Conservation (phyloP, 92 coral and sea anemone genomes). For the Epizoanthus fatuus region DNA sequence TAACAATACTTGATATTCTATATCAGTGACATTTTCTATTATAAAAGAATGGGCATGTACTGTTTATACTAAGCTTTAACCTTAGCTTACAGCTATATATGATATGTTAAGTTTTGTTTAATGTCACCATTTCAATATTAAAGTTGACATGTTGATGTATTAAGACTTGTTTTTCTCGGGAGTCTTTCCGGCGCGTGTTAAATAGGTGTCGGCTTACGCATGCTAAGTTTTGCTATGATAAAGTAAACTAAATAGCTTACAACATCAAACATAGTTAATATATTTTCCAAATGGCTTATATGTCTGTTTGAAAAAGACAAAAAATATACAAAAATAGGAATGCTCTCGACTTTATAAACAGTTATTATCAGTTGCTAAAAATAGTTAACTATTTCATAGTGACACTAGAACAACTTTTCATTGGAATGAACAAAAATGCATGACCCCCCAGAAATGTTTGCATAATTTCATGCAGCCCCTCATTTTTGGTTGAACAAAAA, state of each 20-base stretch:
- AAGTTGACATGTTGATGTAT: conserved; percentile 48
- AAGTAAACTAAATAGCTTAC: too few relatives aligned
- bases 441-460: conserved; percentile 58
- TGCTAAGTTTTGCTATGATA: too few relatives aligned
- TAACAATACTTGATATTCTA: conserved; percentile 15
- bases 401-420: conserved; percentile 7
- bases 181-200: too few relatives aligned
- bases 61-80: conserved; percentile 10
- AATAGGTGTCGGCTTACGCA: too few relatives aligned
- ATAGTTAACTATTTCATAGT: conserved; percentile 9
- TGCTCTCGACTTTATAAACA: too few relatives aligned
- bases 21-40: conserved; percentile 12
- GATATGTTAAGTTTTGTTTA: conserved; percentile 15
- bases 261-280: too few relatives aligned
- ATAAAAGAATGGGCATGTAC: conserved; percentile 4
- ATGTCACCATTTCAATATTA: conserved; percentile 6
- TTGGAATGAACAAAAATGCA: conserved; percentile 45
- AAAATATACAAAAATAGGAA: too few relatives aligned
- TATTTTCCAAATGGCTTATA: too few relatives aligned
- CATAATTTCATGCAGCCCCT: conserved; percentile 51
- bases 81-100: not conserved
- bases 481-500: conserved; percentile 47
- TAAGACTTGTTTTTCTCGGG: conserved; percentile 35
- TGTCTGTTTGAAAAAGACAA: too few relatives aligned
- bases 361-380: not conserved